These are phyloP conservation scores for Heterocephalus glaber DNA, from an alignment of 2,113 vertebrate species.

Conservation along the genomic window DNA sequence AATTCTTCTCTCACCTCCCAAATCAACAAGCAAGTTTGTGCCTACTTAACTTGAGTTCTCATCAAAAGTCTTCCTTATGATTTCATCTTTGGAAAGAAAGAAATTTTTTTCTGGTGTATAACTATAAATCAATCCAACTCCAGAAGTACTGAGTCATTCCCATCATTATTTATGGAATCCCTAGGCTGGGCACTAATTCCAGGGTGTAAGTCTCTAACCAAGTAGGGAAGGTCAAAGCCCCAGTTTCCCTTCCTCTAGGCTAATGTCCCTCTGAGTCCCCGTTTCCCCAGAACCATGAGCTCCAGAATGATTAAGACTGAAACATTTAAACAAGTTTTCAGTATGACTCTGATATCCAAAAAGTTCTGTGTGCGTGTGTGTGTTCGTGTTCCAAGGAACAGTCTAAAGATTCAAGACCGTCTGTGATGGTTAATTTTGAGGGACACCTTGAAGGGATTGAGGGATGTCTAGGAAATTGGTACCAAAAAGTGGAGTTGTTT, in stretches of 20 bases:
- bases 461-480: neutral
- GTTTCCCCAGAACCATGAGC: neutral
- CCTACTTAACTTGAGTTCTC: neutral
- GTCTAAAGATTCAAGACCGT: neutral
- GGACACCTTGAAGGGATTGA: neutral
- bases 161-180: neutral
- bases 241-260: neutral
- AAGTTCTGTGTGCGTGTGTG: neutral
- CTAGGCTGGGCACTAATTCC: neutral
- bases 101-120: neutral
- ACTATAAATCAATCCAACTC: neutral
- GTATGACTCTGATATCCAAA: neutral
- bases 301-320: neutral
- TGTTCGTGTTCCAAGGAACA: neutral
- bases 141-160: neutral
- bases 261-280: neutral
- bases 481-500: too few species aligned
- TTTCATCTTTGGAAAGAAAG: neutral
- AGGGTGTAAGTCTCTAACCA: neutral
- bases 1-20: neutral
- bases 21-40: neutral
- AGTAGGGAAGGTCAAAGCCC: neutral
- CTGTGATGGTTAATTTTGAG: neutral
- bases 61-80: neutral
- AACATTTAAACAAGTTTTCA: neutral